A percentile compares a stretch with the other conserved stretches of the same genome.
These are phyloP conservation scores for Lepeophtheirus salmonis DNA, from an alignment of 1,140 invertebrate genomes.

Conservation along the genomic window DNA sequence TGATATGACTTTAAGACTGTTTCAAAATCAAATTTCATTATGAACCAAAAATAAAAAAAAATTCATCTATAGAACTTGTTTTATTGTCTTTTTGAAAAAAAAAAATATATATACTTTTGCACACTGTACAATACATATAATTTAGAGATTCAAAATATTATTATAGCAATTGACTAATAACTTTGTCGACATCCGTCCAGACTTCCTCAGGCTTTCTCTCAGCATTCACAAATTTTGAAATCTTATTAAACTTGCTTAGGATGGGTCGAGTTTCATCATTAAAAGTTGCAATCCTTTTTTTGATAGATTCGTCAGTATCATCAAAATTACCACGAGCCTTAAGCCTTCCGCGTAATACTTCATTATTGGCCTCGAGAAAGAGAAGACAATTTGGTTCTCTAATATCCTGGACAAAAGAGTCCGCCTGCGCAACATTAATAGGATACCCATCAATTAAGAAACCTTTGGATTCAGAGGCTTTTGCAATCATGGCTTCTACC, in stretches of 20 bases:
- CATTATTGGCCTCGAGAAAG: constrained; percentile 34
- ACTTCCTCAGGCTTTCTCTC: constrained; percentile 13
- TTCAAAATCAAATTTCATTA: too few relatives aligned
- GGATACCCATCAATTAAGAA: constrained; percentile 33
- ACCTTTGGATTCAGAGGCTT: constrained; percentile 21
- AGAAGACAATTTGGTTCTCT: constrained; percentile 25
- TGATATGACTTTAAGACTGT: too few relatives aligned
- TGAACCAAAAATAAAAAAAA: too few relatives aligned
- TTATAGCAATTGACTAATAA: neutral
- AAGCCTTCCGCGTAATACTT: constrained; percentile 31
- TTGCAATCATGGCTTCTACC: constrained; percentile 14
- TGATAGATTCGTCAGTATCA: constrained; percentile 37
- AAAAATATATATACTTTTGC: too few relatives aligned
- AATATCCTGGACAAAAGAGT: constrained; percentile 26
- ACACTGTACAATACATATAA: too few relatives aligned
- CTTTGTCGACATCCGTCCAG: constrained; percentile 1
- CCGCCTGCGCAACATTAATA: constrained; percentile 29
- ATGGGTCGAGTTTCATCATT: constrained; percentile 33
- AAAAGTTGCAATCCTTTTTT: constrained; percentile 33
- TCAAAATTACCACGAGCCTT: constrained; percentile 33
- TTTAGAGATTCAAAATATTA: too few relatives aligned
- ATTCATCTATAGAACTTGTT: too few relatives aligned
- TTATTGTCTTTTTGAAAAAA: too few relatives aligned
- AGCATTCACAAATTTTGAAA: constrained; percentile 18
- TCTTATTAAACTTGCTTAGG: constrained; percentile 30